Evolutionary conservation across 2,888 invertebrate genomes (phyloP).

Genomic region (Synergus laeviventris): DNA sequence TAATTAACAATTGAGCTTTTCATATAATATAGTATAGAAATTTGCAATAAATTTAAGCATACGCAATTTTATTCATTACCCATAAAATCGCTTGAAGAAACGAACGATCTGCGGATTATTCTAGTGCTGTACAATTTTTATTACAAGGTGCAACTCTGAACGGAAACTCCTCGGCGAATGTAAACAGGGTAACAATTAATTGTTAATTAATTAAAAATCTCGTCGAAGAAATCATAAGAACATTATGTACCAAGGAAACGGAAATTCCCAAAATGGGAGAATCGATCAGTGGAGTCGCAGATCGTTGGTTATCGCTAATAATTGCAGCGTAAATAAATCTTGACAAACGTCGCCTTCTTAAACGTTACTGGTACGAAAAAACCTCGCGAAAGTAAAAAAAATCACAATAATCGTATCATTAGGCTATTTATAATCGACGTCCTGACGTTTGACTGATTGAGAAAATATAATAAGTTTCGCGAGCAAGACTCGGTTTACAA

Average conservation of each 20-base stretch:
- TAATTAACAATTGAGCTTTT: conserved; percentile 61
- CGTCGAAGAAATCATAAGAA: background rate
- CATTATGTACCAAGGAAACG: background rate
- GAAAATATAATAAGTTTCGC: conserved; percentile 19
- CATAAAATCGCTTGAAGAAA: conserved; percentile 43
- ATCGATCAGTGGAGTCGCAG: conserved; percentile 35
- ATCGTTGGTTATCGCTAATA: conserved; percentile 36
- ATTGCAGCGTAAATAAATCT: conserved; percentile 33
- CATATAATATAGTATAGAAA: conserved; percentile 52
- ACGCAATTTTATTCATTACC: conserved; percentile 46
- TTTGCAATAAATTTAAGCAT: conserved; percentile 51
- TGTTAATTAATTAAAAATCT: conserved; percentile 7
- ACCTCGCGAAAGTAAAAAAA: conserved; percentile 30
- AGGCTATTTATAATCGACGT: conserved; percentile 30
- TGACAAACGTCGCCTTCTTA: conserved; percentile 26
- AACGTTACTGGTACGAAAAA: conserved; percentile 24
- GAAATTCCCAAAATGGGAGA: background rate
- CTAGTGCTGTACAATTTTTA: conserved; percentile 32
- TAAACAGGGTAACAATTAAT: background rate
- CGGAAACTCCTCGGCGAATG: background rate
- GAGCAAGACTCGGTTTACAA: conserved; percentile 28
- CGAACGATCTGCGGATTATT: conserved; percentile 39
- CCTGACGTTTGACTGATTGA: conserved; percentile 37
- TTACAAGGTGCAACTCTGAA: background rate
- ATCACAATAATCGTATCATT: conserved; percentile 34